Evolutionary conservation across 2,888 invertebrate species (phyloP).

Genomic region (Chrysomela aeneicollis): DNA sequence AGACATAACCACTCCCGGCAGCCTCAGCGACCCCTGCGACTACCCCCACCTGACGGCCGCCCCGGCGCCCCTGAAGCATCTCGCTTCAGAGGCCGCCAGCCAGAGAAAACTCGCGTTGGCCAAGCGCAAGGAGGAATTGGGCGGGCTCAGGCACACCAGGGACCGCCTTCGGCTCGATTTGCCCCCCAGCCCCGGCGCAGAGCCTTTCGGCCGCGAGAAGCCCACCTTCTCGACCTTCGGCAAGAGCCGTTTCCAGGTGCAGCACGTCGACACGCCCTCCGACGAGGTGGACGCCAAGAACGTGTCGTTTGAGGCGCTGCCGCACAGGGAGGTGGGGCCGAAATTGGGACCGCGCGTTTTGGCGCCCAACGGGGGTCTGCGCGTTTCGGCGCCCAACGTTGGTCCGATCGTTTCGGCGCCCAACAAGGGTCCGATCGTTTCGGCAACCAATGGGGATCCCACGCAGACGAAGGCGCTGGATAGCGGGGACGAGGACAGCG

Average conservation of each 20-base stretch:
- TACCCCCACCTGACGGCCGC: slow-evolving; percentile 36
- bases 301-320: slow-evolving; percentile 60
- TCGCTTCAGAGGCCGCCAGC: slow-evolving; percentile 54
- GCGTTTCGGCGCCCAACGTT: too few relatives aligned
- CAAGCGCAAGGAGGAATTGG: slow-evolving; percentile 60
- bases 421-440: too few relatives aligned
- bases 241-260: slow-evolving; percentile 62
- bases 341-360: background rate
- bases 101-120: slow-evolving; percentile 44
- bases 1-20: slow-evolving; percentile 71
- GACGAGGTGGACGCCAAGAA: slow-evolving; percentile 52
- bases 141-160: slow-evolving; percentile 76
- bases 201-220: slow-evolving; percentile 59
- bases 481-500: slow-evolving; percentile 72
- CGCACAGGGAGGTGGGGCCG: slow-evolving; percentile 51
- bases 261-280: slow-evolving; percentile 59
- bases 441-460: too few relatives aligned
- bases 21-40: slow-evolving; percentile 60
- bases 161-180: slow-evolving; percentile 77
- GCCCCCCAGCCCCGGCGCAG: slow-evolving; percentile 66
- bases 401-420: too few relatives aligned
- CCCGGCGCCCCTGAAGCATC: slow-evolving; percentile 52
- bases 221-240: slow-evolving; percentile 71
- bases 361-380: background rate
- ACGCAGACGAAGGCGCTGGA: slow-evolving; percentile 70